Evolutionary conservation across 2,888 invertebrate genomes (phyloP), one percentile per base, ranked within the genome.

Genomic region (Eupithecia vulgata): DNA sequence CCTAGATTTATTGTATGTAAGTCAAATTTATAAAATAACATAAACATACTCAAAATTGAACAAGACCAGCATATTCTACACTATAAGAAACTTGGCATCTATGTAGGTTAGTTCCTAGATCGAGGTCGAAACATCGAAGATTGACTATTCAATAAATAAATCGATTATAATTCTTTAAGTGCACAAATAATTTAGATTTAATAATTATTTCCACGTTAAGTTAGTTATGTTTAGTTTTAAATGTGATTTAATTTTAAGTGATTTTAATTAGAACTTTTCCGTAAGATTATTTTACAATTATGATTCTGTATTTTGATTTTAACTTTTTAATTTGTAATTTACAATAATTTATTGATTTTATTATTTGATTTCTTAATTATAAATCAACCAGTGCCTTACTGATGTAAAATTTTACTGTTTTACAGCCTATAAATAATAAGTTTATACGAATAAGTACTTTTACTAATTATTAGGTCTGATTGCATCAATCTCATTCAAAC

Each of bases 231-330:
- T 80, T 81, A 79, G 79, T 82, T 82, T 79, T 82, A 82, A 78
- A 77, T 83, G 83, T 82, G 81, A 84, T 84, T 83, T 81, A 81
- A 72, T 76, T 68, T 76, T 81, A 78, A 83, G 81, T 81, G 69
- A 72, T 75, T 74, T 78, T 75, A 75, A 70, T 70, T 68, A 70
- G 61, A 17, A 21, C 79, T 76, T 79, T 80, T 78, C 77, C 76
- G 79, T 83, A 82, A 79, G 75, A 65, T 72, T 68, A 61, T 61
- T 74, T 75, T 70, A 72, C 42, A 30, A 72, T 66, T 68, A 72
- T 72, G 70, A 75, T 72, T 72, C 45, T 79, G 37, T 70, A 66
- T 71, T 62, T 71, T 74, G 59, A 65, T 37, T 65, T 52, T 68
- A 66, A 37, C 25, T 37, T 70, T 35, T 64, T 48, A 65, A 48